Evolutionary conservation across 1,140 invertebrate genomes (phyloP).

Genomic region (Meloidogyne exigua): DNA sequence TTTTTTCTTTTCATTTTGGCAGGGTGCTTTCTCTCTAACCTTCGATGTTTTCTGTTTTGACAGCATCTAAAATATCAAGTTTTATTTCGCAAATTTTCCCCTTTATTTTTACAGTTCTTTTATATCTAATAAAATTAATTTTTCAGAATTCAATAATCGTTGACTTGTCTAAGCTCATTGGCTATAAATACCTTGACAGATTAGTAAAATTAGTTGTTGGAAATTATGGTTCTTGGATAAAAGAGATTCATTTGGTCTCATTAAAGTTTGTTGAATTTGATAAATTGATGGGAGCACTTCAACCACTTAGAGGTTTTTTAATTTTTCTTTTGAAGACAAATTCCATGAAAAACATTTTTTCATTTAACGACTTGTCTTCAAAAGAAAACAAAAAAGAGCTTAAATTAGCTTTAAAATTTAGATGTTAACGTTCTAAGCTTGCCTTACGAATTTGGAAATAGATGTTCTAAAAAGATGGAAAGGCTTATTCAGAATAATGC

Average conservation of each 20-base stretch:
- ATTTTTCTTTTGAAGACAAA: too few relatives aligned
- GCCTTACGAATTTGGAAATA: conserved; percentile 6
- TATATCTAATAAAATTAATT: too few relatives aligned
- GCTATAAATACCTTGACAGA: background rate
- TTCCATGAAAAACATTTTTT: too few relatives aligned
- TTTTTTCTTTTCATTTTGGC: background rate
- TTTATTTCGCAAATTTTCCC: too few relatives aligned
- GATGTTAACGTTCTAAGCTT: background rate
- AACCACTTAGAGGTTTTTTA: background rate
- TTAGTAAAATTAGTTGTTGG: background rate
- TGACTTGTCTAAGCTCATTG: background rate
- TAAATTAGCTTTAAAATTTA: background rate
- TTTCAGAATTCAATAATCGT: background rate
- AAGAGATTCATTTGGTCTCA: background rate
- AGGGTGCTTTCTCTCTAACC: too few relatives aligned
- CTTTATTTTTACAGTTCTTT: too few relatives aligned
- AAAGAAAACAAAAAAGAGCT: too few relatives aligned
- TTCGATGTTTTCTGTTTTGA: too few relatives aligned
- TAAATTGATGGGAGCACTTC: background rate
- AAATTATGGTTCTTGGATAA: background rate
- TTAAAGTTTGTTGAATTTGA: background rate
- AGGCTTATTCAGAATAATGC: background rate
- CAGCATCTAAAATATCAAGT: too few relatives aligned
- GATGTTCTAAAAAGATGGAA: conserved; percentile 2
- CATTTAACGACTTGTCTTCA: too few relatives aligned